Evolutionary conservation across 2,888 invertebrate species (phyloP), one percentile per base, ranked within the genome.

Genomic region (Myathropa florea): DNA sequence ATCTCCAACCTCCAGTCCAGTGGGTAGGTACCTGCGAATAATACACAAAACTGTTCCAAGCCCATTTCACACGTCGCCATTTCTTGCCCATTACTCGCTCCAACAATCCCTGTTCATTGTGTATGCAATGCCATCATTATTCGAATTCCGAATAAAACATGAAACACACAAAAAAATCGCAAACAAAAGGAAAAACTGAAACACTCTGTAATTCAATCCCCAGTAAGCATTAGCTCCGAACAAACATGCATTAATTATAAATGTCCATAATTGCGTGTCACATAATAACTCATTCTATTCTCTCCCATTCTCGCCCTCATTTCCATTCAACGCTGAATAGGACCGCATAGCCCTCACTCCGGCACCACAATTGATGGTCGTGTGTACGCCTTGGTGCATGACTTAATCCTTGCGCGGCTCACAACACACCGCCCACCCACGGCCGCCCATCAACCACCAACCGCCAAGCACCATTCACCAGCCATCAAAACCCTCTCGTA

Each of bases 281-380:
- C 23, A 68, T 68, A 80, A 68, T 73, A 80, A 80, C 61, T 80
- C 67, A 73, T 80, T 80, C 80, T 73, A 73, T 78, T 71, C 78
- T 21, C 26, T 53, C 68, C 28, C 26, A 39, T 63, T 24, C 39
- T 18, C 65, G 36, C 23, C n/a, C 61, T 72, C 26, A 30, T 36
- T 73, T 23, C 53, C 30, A 63, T 72, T 61, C 61, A 61, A 18
- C 33, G 46, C 46, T 72, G 46, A 61, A 53, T 55, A 33, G 33
- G 36, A 28, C 36, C 21, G 26, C 55, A 68, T 14, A 30, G 33
- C 14, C 26, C 21, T 26, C 7, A 36, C 23, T 0, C 57, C 24
- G 24, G 53, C 59, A 53, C 60, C 76, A 33, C 76, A 76, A 67
- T 60, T 76, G 67, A 76, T 76, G 76, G 24, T 53, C 46, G 53